Conservation (phyloP, 2,113 vertebrate genomes). For the Boulengeromyrus knoepffleri region DNA sequence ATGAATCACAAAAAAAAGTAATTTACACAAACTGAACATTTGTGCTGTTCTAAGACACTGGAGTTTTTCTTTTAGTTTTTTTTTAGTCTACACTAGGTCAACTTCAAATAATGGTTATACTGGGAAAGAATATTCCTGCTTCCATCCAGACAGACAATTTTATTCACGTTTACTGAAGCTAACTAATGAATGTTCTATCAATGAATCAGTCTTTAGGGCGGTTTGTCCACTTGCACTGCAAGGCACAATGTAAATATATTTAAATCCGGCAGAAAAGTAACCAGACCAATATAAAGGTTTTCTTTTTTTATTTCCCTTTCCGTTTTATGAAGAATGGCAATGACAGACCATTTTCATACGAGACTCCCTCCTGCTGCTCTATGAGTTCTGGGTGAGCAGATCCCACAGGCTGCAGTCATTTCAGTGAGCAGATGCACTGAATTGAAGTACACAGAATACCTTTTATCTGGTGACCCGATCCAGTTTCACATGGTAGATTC, state of each 20-base stretch:
- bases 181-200: background rate
- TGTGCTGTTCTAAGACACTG: background rate
- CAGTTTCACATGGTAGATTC: conserved; percentile 4
- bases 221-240: conserved; percentile 27
- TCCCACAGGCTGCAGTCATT: conserved; percentile 37
- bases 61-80: background rate
- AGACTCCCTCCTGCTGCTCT: conserved; percentile 23
- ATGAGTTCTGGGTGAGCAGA: conserved; percentile 38
- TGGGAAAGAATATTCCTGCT: background rate
- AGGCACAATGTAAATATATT: conserved; percentile 38
- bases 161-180: background rate
- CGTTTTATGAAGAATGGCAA: conserved; percentile 43
- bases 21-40: background rate
- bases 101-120: background rate
- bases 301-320: background rate
- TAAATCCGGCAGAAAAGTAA: conserved; percentile 26
- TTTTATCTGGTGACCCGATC: conserved; percentile 6
- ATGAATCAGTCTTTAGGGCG: background rate
- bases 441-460: background rate
- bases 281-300: background rate
- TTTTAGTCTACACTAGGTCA: background rate
- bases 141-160: background rate
- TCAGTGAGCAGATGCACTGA: background rate
- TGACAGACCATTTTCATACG: conserved; percentile 48
- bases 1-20: background rate